Evolutionary conservation across 2,888 invertebrate species (phyloP).

Genomic region (Drosophila ustulata): DNA sequence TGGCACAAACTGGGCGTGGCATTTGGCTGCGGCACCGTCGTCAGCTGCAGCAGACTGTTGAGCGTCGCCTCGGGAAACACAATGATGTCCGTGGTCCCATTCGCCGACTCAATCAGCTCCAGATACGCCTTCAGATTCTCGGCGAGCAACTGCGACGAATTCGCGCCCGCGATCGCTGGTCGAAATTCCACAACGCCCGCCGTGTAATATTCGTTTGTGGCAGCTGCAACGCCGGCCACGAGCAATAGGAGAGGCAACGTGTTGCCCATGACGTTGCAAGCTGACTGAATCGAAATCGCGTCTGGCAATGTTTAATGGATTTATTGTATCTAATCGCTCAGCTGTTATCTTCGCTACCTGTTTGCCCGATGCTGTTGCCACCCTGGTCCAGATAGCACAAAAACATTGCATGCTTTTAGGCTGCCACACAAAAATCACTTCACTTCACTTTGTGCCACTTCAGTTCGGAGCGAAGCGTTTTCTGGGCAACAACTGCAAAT

Average conservation of each 20-base stretch:
- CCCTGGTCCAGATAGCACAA: background rate
- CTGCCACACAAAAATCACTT: background rate
- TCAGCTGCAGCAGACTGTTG: slow-evolving; percentile 74
- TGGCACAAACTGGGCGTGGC: slow-evolving; percentile 63
- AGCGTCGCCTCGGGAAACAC: slow-evolving; percentile 91
- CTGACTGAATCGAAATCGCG: slow-evolving; percentile 17
- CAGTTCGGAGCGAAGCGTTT: background rate
- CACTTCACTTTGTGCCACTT: background rate
- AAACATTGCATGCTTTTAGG: slow-evolving; percentile 31
- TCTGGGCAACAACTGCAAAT: background rate
- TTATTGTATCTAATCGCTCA: slow-evolving; percentile 40
- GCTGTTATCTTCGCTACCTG: slow-evolving; percentile 13
- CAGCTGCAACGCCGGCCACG: slow-evolving; percentile 2
- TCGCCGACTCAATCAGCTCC: slow-evolving; percentile 73
- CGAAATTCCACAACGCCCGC: slow-evolving; percentile 89
- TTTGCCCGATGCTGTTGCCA: background rate
- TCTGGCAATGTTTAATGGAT: background rate
- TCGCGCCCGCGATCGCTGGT: slow-evolving; percentile 82
- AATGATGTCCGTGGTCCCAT: slow-evolving; percentile 88
- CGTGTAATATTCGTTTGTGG: slow-evolving; percentile 84
- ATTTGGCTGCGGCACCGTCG: slow-evolving; percentile 81
- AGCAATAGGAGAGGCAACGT: slow-evolving; percentile 9
- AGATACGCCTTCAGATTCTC: slow-evolving; percentile 72
- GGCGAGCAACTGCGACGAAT: slow-evolving; percentile 66
- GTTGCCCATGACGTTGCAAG: slow-evolving; percentile 37